Evolutionary conservation across 2,888 invertebrate genomes (phyloP).

Genomic region (Drosophila suboccidentalis): DNA sequence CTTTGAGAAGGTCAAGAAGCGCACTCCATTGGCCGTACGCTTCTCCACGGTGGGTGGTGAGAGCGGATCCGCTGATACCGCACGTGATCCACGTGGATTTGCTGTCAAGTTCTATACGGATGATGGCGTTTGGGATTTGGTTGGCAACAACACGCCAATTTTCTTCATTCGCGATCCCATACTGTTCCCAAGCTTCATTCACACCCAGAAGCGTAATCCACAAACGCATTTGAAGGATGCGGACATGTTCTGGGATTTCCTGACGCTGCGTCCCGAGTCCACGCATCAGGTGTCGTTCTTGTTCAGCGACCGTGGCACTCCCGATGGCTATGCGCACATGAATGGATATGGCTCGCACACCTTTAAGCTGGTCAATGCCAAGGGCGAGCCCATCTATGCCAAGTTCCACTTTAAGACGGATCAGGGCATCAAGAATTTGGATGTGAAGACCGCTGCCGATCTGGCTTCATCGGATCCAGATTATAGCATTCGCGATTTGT

Average conservation of each 20-base stretch:
- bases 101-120: slow-evolving; percentile 97
- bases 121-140: slow-evolving; percentile 97
- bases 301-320: slow-evolving; percentile 96
- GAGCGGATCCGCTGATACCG: slow-evolving; percentile 96
- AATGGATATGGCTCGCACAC: slow-evolving; percentile 98
- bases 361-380: slow-evolving; percentile 94
- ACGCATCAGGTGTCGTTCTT: slow-evolving; percentile 94
- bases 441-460: slow-evolving; percentile 85
- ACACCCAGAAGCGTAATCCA: slow-evolving; percentile 98
- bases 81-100: slow-evolving; percentile 96
- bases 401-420: slow-evolving; percentile 98
- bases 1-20: slow-evolving; percentile 92
- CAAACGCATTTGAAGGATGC: slow-evolving; percentile 95
- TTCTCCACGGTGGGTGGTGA: slow-evolving; percentile 96
- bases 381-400: slow-evolving; percentile 92
- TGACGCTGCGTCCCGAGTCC: slow-evolving; percentile 94
- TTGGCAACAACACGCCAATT: slow-evolving; percentile 96
- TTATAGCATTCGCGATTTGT: slow-evolving; percentile 95
- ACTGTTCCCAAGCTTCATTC: slow-evolving; percentile 98
- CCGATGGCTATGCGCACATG: slow-evolving; percentile 97
- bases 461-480: slow-evolving; percentile 93
- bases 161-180: slow-evolving; percentile 97
- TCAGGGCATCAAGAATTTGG: slow-evolving; percentile 94
- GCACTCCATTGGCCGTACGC: slow-evolving; percentile 92
- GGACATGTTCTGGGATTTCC: slow-evolving; percentile 98